These are phyloP conservation scores for Batillaria attramentaria DNA, from an alignment of 1,140 invertebrate species.

Conservation along the genomic window DNA sequence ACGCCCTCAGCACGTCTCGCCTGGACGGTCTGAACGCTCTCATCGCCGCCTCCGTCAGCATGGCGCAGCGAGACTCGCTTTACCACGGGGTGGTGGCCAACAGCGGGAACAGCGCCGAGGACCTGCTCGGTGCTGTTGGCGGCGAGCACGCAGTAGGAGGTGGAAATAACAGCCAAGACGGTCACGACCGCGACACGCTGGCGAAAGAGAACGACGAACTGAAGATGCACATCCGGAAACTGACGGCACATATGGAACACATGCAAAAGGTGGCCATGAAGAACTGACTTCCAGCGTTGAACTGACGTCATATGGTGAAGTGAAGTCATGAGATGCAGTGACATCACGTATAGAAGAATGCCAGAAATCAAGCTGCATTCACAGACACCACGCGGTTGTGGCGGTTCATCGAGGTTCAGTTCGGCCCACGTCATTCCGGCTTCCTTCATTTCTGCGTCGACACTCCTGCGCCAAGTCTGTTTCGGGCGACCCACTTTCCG, in stretches of 20 bases:
- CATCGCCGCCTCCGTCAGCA: not conserved
- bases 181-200: not conserved
- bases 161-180: not conserved
- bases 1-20: not conserved
- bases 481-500: too few species aligned
- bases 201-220: not conserved
- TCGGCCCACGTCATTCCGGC: too few species aligned
- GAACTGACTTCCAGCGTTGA: not conserved
- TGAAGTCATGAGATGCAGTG: too few species aligned
- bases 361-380: too few species aligned
- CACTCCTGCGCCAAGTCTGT: too few species aligned
- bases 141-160: not conserved
- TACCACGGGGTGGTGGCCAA: too few species aligned
- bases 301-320: too few species aligned
- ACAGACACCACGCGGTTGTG: too few species aligned
- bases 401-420: too few species aligned
- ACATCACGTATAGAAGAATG: too few species aligned
- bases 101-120: not conserved
- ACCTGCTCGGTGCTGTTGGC: not conserved
- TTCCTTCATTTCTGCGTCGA: too few species aligned
- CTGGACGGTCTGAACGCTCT: conserved; percentile 10
- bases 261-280: conserved; percentile 13
- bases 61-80: not conserved
- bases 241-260: not conserved
- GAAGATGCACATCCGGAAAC: not conserved